phyloP scores from a whole-genome alignment of 2,888 invertebrate species.

The Mythimna loreyi region DNA sequence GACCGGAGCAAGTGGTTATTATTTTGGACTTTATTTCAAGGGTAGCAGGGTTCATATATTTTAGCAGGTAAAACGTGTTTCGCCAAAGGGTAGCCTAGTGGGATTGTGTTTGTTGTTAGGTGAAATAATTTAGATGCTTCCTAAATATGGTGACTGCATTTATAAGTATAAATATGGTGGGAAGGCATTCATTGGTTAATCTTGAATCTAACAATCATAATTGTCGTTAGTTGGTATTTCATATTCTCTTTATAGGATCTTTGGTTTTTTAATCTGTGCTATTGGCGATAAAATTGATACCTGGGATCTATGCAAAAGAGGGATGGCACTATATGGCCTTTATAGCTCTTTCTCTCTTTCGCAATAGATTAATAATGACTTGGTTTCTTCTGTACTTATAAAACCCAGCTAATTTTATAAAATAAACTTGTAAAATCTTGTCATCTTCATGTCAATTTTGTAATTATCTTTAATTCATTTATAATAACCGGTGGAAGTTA shows the following conservation, averaged over 20 bases:
- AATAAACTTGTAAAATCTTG: not conserved
- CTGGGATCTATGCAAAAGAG: not conserved
- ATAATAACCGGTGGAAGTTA: not conserved
- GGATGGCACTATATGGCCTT: not conserved
- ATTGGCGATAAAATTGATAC: not conserved
- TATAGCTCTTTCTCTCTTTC: not conserved
- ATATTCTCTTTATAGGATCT: not conserved
- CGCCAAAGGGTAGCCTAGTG: not conserved
- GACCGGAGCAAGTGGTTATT: not conserved
- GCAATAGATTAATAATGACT: not conserved
- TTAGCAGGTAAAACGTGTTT: not conserved
- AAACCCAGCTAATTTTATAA: not conserved
- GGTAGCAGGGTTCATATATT: not conserved
- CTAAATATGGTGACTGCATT: constrained; percentile 1
- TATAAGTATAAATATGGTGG: not conserved
- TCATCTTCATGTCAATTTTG: not conserved
- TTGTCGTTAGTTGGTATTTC: not conserved
- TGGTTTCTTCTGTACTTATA: not conserved
- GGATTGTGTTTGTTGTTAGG: constrained; percentile 32
- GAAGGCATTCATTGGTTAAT: constrained; percentile 4
- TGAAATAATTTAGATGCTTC: constrained; percentile 28
- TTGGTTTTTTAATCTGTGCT: not conserved
- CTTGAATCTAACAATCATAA: constrained; percentile 2
- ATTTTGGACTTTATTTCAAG: constrained; percentile 15
- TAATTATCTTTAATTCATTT: constrained; percentile 14